Percentiles rank a stretch among this genome's conserved stretches.
Evolutionary conservation across 1,140 invertebrate genomes (phyloP).

Genomic region (Rhysida immarginata): DNA sequence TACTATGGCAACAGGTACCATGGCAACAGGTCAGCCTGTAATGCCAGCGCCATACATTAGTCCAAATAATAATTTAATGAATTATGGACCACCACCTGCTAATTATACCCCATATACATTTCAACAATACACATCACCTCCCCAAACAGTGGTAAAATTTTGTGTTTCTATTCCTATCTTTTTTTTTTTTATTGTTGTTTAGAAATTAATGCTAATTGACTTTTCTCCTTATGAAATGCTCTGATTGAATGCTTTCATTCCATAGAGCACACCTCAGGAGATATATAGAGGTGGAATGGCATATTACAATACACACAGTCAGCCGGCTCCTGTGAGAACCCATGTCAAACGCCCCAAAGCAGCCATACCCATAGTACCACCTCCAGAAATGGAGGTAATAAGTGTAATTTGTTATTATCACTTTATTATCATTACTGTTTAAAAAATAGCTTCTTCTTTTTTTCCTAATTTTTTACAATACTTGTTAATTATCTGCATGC

Average conservation of each 20-base stretch:
- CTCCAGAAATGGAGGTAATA: conserved; percentile 30
- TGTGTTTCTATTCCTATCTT: conserved; percentile 20
- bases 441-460: no score
- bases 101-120: conserved; percentile 18
- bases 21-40: conserved; percentile 12
- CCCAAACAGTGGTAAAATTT: conserved; percentile 32
- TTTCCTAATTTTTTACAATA: no score
- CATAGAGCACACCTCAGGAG: conserved; percentile 29
- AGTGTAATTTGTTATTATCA: neutral
- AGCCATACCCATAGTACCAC: conserved; percentile 43
- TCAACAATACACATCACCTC: conserved; percentile 25
- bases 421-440: no score
- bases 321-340: conserved; percentile 24
- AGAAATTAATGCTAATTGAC: no score
- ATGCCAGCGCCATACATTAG: conserved; percentile 13
- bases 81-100: conserved; percentile 17
- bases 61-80: conserved; percentile 20
- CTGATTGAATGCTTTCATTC: no score
- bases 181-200: neutral
- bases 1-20: conserved; percentile 12
- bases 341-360: conserved; percentile 36
- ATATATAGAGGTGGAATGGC: conserved; percentile 41
- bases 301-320: conserved; percentile 37
- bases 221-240: no score
- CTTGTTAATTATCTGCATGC: no score